Conservation (phyloP, 2,113 vertebrate genomes). For the Plectropomus leopardus region DNA sequence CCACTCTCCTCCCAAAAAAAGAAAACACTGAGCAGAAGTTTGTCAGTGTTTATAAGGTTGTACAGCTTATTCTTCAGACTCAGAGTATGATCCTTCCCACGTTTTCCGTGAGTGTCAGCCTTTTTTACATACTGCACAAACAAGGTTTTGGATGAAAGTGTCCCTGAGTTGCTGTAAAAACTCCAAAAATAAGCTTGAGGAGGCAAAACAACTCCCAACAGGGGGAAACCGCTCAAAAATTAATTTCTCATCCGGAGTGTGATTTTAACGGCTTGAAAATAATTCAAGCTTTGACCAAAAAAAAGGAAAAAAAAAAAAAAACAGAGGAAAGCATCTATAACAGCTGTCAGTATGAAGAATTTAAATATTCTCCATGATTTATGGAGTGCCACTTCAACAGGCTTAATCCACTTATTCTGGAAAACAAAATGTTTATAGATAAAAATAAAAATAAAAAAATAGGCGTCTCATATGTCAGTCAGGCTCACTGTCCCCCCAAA, state of each 20-base stretch:
- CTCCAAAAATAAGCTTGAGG: constrained; percentile 42
- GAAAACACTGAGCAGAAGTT: constrained; percentile 25
- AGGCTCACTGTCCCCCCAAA: constrained; percentile 53
- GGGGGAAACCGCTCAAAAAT: constrained; percentile 50
- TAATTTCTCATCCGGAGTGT: constrained; percentile 53
- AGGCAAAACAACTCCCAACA: constrained; percentile 56
- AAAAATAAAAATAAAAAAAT: too few relatives aligned
- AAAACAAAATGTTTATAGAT: not conserved
- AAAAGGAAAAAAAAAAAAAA: not conserved
- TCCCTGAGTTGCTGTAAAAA: constrained; percentile 50
- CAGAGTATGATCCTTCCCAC: constrained; percentile 21
- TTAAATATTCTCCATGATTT: constrained; percentile 44
- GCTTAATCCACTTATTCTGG: constrained; percentile 18
- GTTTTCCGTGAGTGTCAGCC: constrained; percentile 16
- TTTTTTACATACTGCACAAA: constrained; percentile 45
- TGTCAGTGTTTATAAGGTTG: constrained; percentile 29
- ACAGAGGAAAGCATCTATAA: not conserved
- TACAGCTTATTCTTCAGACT: constrained; percentile 33
- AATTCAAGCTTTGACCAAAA: constrained; percentile 37
- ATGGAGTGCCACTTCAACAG: constrained; percentile 9
- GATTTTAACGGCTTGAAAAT: constrained; percentile 38
- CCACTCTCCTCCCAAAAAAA: constrained; percentile 28
- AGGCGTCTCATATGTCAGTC: constrained; percentile 22
- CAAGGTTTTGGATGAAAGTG: constrained; percentile 50
- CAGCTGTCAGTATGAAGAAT: constrained; percentile 56